Evolutionary conservation across 2,888 invertebrate species (phyloP), one percentile per base, ranked within the genome.

Genomic region (Hydraecia micacea): DNA sequence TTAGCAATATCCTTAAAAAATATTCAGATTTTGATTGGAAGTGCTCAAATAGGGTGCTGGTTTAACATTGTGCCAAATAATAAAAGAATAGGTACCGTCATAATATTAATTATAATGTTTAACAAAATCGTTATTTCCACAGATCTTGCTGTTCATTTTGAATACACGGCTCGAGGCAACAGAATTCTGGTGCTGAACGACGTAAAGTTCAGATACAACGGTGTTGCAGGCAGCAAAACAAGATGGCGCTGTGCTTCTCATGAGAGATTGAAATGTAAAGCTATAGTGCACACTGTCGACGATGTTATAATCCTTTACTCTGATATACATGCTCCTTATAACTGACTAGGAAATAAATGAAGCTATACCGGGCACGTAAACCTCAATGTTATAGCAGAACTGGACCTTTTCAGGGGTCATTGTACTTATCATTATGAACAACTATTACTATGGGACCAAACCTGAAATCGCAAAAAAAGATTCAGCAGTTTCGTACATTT

Each of bases 191-290:
- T 90, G 8, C 28, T 87, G 9, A 84, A 86, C 15, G 74, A 82
- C 8, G 62, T 73, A 60, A 91, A 83, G 62, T 92, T 83, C 39
- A 86, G 90, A 7, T 46, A 74, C 8, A 89, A 90, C 32, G 88
- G 89, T 7, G 66, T 52, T 1, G 58, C 81, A 8, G 85, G 80
- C 0, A 63, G 39, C 1, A 92, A 92, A 58, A 75, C 82, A 1
- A 75, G 91, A 65, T 92, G 92, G 92, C 80, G 90, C 0, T 93
- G 91, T 75, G 82, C 90, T 0, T 76, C 89, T 0, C 91, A 92
- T 42, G 83, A 88, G 69, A 85, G 62, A n/a, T 75, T 28, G 0
- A 76, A 81, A 18, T 93, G 93, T 66, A 89, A 80, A 66, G 89
- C 92, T 0, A 49, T 82, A 0, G 83, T 90, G 0, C 90, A 91